Percentiles rank a stretch among this genome's conserved stretches.
These are phyloP conservation scores for Mactra quadrangularis DNA, from an alignment of 1,140 invertebrate genomes.

Conservation along the genomic window DNA sequence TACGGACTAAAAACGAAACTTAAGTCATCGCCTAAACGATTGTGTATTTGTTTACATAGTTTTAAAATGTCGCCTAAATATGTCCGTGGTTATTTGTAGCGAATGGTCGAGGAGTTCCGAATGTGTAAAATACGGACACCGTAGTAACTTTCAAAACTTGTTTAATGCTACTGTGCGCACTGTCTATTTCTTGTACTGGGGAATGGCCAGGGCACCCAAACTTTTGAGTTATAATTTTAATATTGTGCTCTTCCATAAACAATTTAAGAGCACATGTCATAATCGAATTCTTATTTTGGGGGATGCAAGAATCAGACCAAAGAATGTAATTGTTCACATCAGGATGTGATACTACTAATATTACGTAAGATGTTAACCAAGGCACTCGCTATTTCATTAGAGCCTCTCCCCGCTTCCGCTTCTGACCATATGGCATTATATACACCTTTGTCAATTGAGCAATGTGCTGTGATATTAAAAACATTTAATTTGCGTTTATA, in stretches of 20 bases:
- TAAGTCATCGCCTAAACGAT: too few species aligned
- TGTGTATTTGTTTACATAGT: too few species aligned
- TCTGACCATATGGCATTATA: conserved; percentile 1
- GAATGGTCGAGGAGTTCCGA: too few species aligned
- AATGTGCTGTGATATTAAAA: background rate
- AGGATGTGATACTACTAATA: background rate
- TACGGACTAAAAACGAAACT: too few species aligned
- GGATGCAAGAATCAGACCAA: conserved; percentile 14
- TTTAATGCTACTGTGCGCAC: too few species aligned
- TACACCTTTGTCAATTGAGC: background rate
- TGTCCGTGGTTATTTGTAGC: too few species aligned
- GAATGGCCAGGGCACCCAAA: conserved; percentile 3
- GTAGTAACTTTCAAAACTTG: conserved; percentile 5
- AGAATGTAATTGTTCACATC: conserved; percentile 4
- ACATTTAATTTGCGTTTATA: conserved; percentile 1
- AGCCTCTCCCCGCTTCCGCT: background rate
- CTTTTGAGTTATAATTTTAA: background rate
- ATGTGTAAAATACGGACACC: too few species aligned
- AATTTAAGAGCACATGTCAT: conserved; percentile 14
- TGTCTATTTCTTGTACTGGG: too few species aligned
- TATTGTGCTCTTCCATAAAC: conserved; percentile 1
- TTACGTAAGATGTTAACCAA: background rate
- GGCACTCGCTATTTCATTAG: conserved; percentile 20
- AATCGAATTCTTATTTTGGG: conserved; percentile 4
- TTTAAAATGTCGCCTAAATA: too few species aligned